These are phyloP conservation scores for Phocides pigmalion DNA, from an alignment of 1,140 invertebrate genomes.

Conservation along the genomic window DNA sequence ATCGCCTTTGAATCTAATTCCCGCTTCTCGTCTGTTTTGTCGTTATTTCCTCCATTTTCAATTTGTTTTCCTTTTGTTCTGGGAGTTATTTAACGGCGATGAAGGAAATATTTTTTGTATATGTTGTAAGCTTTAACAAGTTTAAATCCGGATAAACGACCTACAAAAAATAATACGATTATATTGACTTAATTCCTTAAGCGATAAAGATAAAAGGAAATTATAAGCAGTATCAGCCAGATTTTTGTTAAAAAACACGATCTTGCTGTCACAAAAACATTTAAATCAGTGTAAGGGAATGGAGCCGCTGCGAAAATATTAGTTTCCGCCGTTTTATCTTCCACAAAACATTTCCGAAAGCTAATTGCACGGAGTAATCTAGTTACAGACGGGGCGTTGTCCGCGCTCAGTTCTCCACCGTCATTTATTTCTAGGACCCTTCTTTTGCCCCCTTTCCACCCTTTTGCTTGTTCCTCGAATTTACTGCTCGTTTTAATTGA, in stretches of 20 bases:
- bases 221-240: background rate
- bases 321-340: slow-evolving; percentile 38
- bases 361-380: slow-evolving; percentile 60
- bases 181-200: too few species aligned
- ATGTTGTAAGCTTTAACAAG: background rate
- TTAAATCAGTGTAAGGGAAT: background rate
- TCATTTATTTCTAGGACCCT: slow-evolving; percentile 57
- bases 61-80: slow-evolving; percentile 35
- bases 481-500: slow-evolving; percentile 51
- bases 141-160: background rate
- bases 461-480: slow-evolving; percentile 45
- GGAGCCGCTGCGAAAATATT: slow-evolving; percentile 33
- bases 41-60: slow-evolving; percentile 41
- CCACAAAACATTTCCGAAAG: slow-evolving; percentile 51
- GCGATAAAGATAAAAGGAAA: too few species aligned
- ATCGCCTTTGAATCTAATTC: slow-evolving; percentile 55
- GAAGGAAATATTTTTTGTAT: background rate
- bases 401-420: slow-evolving; percentile 42
- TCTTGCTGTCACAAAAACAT: background rate
- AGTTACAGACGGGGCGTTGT: slow-evolving; percentile 48
- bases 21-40: slow-evolving; percentile 39
- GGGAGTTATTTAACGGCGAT: background rate
- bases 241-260: background rate
- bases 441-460: slow-evolving; percentile 44
- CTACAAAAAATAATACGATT: background rate